Conservation (phyloP, 2,888 invertebrate species). For the Diaprepes abbreviatus region DNA sequence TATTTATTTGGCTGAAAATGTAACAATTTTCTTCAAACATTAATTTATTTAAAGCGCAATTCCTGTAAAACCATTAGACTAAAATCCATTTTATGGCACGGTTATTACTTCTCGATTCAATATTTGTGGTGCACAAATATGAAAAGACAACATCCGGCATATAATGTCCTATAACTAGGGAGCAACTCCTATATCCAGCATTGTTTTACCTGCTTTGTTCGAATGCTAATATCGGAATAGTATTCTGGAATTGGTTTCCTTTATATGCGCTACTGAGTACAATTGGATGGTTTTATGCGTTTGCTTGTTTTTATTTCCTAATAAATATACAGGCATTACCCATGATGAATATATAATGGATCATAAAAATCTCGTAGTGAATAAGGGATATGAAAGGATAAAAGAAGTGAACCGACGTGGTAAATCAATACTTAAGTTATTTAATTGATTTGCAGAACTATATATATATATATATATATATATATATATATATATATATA, state of each 20-base stretch:
- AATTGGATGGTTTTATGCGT: slow-evolving; percentile 18
- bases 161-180: slow-evolving; percentile 28
- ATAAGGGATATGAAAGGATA: too few relatives aligned
- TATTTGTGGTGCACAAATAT: slow-evolving; percentile 21
- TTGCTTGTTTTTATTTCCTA: not conserved
- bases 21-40: too few relatives aligned
- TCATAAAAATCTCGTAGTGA: too few relatives aligned
- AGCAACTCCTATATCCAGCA: slow-evolving; percentile 22
- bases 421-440: too few relatives aligned
- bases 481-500: too few relatives aligned
- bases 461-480: too few relatives aligned
- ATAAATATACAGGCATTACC: not conserved
- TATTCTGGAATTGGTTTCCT: slow-evolving; percentile 26
- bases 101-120: slow-evolving; percentile 5
- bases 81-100: not conserved
- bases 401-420: too few relatives aligned
- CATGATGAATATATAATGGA: not conserved
- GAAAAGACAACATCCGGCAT: slow-evolving; percentile 24
- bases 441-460: too few relatives aligned
- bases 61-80: too few relatives aligned
- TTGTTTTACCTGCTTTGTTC: slow-evolving; percentile 42
- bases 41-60: too few relatives aligned
- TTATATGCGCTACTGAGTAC: slow-evolving; percentile 8
- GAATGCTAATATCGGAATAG: slow-evolving; percentile 27
- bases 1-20: too few relatives aligned